phyloP scores from a whole-genome alignment of 53 echinoderm and acorn worm species.

The Henricia sp. region DNA sequence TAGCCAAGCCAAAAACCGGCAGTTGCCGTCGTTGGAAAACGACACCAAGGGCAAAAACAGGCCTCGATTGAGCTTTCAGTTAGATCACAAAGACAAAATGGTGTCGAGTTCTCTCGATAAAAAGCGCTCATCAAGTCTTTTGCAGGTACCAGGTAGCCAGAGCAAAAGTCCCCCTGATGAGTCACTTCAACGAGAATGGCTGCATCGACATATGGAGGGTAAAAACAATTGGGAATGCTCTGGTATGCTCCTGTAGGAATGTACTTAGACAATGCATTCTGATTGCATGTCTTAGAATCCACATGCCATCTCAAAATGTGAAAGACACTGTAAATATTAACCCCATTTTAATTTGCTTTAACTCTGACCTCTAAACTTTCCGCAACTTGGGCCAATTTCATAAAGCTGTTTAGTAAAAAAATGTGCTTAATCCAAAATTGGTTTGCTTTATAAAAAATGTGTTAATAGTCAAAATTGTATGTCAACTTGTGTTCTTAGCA shows the following conservation, averaged over 20 bases:
- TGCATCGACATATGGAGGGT: constrained; percentile 38
- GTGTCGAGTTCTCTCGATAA: constrained; percentile 7
- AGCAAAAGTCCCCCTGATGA: background rate
- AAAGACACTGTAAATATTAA: no score
- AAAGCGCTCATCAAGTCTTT: constrained; percentile 39
- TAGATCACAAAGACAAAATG: background rate
- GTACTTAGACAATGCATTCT: background rate
- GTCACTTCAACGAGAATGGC: constrained; percentile 14
- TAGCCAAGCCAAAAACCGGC: no score
- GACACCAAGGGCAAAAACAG: constrained; percentile 15
- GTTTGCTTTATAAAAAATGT: no score
- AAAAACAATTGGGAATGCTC: constrained; percentile 49
- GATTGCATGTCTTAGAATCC: background rate
- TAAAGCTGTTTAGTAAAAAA: no score
- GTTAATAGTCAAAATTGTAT: no score
- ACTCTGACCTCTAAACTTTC: no score
- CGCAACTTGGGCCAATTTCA: no score
- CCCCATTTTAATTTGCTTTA: no score
- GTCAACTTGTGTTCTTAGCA: no score
- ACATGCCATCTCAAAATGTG: no score
- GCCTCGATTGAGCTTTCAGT: constrained; percentile 39
- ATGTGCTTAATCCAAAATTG: no score
- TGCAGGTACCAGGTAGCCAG: constrained; percentile 42
- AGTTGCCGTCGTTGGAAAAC: background rate
- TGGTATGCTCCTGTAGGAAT: no score